These are phyloP conservation scores for Apocrypta bakeri DNA, from an alignment of 1,140 invertebrate species.

Conservation along the genomic window DNA sequence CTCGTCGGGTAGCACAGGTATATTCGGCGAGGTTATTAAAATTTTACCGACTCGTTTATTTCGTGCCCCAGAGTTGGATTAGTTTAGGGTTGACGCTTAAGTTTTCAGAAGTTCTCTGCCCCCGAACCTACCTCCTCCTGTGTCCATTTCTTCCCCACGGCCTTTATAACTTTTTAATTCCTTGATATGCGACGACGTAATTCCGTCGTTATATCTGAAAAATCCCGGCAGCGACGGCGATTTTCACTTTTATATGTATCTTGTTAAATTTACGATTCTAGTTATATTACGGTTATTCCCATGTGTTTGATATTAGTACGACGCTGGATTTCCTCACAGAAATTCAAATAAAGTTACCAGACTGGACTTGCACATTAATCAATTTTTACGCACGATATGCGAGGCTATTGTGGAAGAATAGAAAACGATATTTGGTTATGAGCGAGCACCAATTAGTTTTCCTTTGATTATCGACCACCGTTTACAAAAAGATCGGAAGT, in stretches of 20 bases:
- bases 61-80: neutral
- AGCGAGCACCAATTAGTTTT: neutral
- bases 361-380: no score
- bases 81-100: constrained; percentile 18
- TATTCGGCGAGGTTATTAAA: constrained; percentile 34
- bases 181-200: constrained; percentile 1
- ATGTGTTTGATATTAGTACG: neutral
- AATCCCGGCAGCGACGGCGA: neutral
- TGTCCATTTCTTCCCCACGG: no score
- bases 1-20: neutral
- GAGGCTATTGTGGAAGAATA: no score
- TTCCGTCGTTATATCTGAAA: neutral
- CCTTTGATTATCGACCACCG: constrained; percentile 15
- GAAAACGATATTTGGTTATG: constrained; percentile 13
- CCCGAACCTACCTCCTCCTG: no score
- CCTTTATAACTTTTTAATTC: constrained; percentile 30
- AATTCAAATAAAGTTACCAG: no score
- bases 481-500: neutral
- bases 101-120: neutral
- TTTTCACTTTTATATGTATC: neutral
- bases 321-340: no score
- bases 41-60: constrained; percentile 31
- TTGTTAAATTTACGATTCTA: neutral
- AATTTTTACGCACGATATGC: no score
- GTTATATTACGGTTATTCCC: neutral